These are phyloP conservation scores for Augochlora pura DNA, from an alignment of 1,140 invertebrate genomes.

Conservation along the genomic window DNA sequence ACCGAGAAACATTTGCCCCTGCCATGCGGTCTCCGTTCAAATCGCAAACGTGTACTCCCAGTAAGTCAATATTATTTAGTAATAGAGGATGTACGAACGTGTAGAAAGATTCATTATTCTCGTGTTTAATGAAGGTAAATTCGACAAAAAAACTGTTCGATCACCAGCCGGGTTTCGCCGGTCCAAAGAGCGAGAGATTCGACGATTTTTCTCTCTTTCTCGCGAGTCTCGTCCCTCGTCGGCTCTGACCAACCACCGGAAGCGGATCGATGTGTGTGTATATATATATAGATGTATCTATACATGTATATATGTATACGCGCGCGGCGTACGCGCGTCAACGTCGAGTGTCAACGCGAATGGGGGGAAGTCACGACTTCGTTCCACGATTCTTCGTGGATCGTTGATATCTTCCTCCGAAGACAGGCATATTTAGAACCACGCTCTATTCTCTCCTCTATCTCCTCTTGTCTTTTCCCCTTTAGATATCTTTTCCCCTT, in stretches of 20 bases:
- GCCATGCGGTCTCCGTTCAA: constrained; percentile 29
- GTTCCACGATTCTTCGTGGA: background rate
- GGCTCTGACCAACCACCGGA: too few species aligned
- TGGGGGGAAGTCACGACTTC: too few species aligned
- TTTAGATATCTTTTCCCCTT: too few species aligned
- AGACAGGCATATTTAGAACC: too few species aligned
- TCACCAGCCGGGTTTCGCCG: constrained; percentile 10
- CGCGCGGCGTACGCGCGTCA: background rate
- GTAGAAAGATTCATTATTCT: constrained; percentile 78
- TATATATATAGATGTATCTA: too few species aligned
- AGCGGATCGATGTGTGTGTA: too few species aligned
- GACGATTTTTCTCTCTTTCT: too few species aligned
- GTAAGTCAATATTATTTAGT: constrained; percentile 47
- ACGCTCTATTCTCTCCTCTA: constrained; percentile 6
- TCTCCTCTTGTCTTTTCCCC: background rate
- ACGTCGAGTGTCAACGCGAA: too few species aligned
- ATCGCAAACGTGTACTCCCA: constrained; percentile 36
- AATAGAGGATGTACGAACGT: constrained; percentile 79
- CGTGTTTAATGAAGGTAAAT: constrained; percentile 76
- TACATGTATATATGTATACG: background rate
- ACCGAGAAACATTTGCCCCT: background rate
- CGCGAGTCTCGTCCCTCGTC: too few species aligned
- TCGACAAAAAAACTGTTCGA: constrained; percentile 74
- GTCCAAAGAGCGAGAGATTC: too few species aligned
- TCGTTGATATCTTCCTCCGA: background rate